Conservation (phyloP, 1,140 invertebrate genomes). For the Psilanteris sp. region DNA sequence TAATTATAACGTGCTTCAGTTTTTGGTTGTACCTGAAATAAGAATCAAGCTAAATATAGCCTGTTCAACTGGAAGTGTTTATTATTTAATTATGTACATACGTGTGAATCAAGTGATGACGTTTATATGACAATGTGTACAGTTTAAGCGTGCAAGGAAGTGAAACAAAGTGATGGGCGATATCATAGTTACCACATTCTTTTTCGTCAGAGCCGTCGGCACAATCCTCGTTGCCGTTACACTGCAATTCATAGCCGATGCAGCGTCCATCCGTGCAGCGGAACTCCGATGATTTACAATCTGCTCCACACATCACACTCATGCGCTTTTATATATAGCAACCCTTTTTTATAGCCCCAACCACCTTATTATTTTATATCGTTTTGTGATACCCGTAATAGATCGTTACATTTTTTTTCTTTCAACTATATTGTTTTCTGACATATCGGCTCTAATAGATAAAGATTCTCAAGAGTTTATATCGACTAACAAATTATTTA, state of each 20-base stretch:
- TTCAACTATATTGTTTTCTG: not conserved
- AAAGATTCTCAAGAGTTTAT: too few relatives aligned
- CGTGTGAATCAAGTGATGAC: not conserved
- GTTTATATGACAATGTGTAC: slow-evolving; percentile 4
- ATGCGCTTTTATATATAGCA: slow-evolving; percentile 67
- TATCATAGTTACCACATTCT: slow-evolving; percentile 85
- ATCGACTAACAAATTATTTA: slow-evolving; percentile 13
- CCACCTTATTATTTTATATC: slow-evolving; percentile 49
- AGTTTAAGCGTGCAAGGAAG: slow-evolving; percentile 45
- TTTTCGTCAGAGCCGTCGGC: slow-evolving; percentile 86
- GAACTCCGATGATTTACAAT: slow-evolving; percentile 83
- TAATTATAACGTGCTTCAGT: too few relatives aligned
- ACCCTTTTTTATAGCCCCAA: slow-evolving; percentile 42
- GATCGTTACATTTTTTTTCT: slow-evolving; percentile 11
- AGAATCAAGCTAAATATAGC: too few relatives aligned
- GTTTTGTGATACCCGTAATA: slow-evolving; percentile 13
- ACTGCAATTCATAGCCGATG: slow-evolving; percentile 82
- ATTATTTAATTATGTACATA: too few relatives aligned
- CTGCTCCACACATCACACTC: slow-evolving; percentile 78
- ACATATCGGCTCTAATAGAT: slow-evolving; percentile 2
- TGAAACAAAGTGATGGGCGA: slow-evolving; percentile 50
- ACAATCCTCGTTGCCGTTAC: slow-evolving; percentile 86
- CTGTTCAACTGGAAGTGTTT: too few relatives aligned
- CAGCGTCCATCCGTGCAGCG: slow-evolving; percentile 85
- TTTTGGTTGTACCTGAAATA: too few relatives aligned